A percentile compares a stretch with the other conserved stretches of the same genome.
phyloP scores from a whole-genome alignment of 2,888 invertebrate species.

The Charanyca ferruginea region DNA sequence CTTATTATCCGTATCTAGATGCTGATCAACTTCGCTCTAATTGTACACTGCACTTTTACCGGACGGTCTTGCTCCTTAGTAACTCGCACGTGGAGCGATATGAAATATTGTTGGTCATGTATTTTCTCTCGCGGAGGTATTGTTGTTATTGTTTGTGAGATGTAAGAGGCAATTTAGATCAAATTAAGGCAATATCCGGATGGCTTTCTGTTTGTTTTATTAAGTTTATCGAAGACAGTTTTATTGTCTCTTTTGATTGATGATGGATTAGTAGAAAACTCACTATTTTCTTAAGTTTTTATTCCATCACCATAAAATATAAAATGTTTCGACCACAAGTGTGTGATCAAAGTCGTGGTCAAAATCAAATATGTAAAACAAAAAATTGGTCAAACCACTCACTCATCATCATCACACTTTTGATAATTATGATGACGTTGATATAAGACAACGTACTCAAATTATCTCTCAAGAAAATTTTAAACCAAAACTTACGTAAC shows the following conservation, averaged over 20 bases:
- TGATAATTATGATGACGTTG: constrained; percentile 39
- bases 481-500: constrained; percentile 45
- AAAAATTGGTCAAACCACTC: constrained; percentile 25
- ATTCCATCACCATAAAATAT: neutral
- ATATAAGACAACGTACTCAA: constrained; percentile 24
- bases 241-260: constrained; percentile 14
- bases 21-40: constrained; percentile 84
- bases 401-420: constrained; percentile 33
- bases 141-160: constrained; percentile 39
- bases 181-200: constrained; percentile 57
- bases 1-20: constrained; percentile 81
- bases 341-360: too few relatives aligned
- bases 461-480: constrained; percentile 43
- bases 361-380: constrained; percentile 11
- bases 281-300: neutral
- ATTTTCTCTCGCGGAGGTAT: constrained; percentile 53
- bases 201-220: constrained; percentile 35
- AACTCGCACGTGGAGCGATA: constrained; percentile 23
- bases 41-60: constrained; percentile 78
- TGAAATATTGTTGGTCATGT: constrained; percentile 40
- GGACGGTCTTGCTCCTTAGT: constrained; percentile 33
- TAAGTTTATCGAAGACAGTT: constrained; percentile 32
- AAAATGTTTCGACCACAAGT: neutral
- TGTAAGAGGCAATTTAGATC: constrained; percentile 51
- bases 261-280: neutral